A percentile compares a stretch with the other conserved stretches of the same genome.
These are phyloP conservation scores for Vulpes lagopus DNA, from an alignment of 2,113 vertebrate genomes.

Conservation along the genomic window DNA sequence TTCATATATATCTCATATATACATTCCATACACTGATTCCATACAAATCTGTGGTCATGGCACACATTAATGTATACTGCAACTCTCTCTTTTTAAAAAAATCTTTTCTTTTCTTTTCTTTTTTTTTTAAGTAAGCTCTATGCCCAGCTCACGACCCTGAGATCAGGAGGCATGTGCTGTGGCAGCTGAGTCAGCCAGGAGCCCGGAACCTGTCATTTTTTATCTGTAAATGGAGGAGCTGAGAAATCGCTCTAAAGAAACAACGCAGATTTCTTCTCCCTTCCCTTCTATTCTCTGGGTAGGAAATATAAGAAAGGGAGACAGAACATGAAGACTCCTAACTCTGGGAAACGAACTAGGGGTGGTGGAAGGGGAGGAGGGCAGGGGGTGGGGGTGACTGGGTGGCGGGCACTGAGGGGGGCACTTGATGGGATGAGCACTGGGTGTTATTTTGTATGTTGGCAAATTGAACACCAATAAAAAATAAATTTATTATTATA, in stretches of 20 bases:
- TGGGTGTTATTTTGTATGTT: no score
- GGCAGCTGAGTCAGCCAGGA: background rate
- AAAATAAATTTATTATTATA: no score
- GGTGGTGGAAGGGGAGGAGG: no score
- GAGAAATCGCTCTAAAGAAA: conserved; percentile 47
- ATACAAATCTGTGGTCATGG: background rate
- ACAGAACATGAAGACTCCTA: no score
- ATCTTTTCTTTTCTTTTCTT: background rate
- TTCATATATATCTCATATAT: background rate
- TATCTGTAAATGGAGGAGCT: background rate
- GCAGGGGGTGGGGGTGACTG: no score
- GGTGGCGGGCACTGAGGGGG: no score
- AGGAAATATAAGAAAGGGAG: no score
- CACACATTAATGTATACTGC: background rate
- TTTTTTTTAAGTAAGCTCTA: background rate
- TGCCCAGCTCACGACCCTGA: background rate
- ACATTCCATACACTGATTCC: background rate
- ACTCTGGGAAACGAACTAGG: no score
- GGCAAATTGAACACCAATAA: no score
- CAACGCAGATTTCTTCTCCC: background rate
- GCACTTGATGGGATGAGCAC: no score
- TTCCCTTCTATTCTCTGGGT: no score
- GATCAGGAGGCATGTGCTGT: background rate
- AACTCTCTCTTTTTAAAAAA: background rate
- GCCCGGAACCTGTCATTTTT: background rate